A percentile compares a stretch with the other conserved stretches of the same genome.
Conservation (phyloP, 2,113 vertebrate species). For the Piaya cayana region DNA sequence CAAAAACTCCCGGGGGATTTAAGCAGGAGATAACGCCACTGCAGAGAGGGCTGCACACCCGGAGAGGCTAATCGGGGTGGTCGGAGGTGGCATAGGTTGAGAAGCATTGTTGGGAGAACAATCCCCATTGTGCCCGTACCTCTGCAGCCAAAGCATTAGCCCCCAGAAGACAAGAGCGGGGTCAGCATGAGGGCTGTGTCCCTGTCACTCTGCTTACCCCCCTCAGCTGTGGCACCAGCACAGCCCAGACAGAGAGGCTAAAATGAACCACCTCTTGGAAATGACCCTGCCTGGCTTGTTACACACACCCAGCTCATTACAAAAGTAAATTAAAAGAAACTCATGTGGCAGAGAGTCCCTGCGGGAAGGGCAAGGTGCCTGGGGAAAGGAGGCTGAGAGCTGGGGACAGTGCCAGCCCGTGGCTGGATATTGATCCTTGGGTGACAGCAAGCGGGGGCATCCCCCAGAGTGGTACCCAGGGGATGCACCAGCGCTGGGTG, state of each 20-base stretch:
- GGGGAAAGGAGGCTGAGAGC: not conserved
- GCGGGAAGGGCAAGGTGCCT: not conserved
- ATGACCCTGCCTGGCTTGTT: not conserved
- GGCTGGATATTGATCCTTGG: accelerated
- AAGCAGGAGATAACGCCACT: not conserved
- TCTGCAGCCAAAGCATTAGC: constrained; percentile 84
- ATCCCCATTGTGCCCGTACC: constrained; percentile 84
- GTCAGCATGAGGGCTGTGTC: constrained; percentile 76
- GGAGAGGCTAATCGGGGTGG: not conserved
- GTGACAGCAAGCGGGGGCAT: accelerated
- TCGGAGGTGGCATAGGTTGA: not conserved
- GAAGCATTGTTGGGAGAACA: constrained; percentile 86
- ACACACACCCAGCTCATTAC: not conserved
- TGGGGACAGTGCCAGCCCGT: accelerated
- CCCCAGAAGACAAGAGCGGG: constrained; percentile 77
- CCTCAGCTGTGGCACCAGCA: not conserved
- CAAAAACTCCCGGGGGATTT: accelerated
- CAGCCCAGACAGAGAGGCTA: not conserved
- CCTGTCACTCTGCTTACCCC: accelerated
- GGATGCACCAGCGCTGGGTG: not conserved
- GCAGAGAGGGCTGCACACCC: not conserved
- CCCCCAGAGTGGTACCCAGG: not conserved
- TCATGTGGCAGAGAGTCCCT: not conserved
- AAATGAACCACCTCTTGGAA: not conserved
- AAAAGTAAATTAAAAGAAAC: not conserved